Conservation (phyloP, 2,888 invertebrate species). For the Augiades crinisus region DNA sequence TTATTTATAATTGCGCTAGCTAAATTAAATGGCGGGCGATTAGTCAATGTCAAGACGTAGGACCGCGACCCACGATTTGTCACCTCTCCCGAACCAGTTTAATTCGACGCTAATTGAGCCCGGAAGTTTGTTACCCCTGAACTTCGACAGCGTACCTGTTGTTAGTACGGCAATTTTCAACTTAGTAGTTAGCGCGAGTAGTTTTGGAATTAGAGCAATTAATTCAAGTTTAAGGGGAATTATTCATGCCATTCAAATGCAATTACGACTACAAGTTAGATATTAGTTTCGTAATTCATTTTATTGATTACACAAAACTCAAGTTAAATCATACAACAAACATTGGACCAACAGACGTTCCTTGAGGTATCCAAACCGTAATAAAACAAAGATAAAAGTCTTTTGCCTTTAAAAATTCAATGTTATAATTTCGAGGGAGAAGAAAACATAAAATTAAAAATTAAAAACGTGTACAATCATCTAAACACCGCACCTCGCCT, state of each 20-base stretch:
- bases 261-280: not conserved
- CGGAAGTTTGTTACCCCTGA: conserved; percentile 63
- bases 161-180: conserved; percentile 61
- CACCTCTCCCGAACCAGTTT: conserved; percentile 69
- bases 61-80: conserved; percentile 76
- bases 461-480: conserved; percentile 46
- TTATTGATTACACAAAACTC: not conserved
- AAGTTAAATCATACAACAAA: not conserved
- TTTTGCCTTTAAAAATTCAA: conserved; percentile 1
- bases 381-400: not conserved
- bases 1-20: conserved; percentile 79
- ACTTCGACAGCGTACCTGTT: conserved; percentile 48
- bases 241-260: conserved; percentile 6
- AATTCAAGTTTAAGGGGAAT: conserved; percentile 23
- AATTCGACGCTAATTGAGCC: conserved; percentile 76
- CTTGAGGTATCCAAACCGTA: not conserved
- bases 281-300: not conserved
- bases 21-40: conserved; percentile 75
- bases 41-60: conserved; percentile 73
- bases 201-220: conserved; percentile 25
- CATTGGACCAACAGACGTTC: not conserved
- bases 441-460: conserved; percentile 48
- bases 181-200: conserved; percentile 29
- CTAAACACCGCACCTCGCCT: conserved; percentile 46
- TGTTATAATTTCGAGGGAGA: conserved; percentile 24